Evolutionary conservation across 2,797 vertebrate species (phyloP).

Genomic region (Melopsittacus undulatus): DNA sequence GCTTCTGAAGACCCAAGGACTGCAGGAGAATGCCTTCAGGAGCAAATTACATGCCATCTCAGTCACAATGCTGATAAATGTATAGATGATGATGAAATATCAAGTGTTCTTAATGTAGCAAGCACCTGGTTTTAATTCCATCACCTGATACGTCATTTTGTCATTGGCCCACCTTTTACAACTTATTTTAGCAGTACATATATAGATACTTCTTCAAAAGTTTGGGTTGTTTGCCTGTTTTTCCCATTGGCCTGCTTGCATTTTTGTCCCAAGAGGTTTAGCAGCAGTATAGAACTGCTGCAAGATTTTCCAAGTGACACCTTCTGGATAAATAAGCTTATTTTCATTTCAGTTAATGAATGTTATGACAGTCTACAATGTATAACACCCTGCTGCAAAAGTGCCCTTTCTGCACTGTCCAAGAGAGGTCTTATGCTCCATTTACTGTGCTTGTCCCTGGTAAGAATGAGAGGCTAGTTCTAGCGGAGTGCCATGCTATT

Average conservation of each 20-base stretch:
- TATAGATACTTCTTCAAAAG: conserved; percentile 18
- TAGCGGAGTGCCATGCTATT: background rate
- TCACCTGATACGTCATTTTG: conserved; percentile 35
- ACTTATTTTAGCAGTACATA: background rate
- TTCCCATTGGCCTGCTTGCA: background rate
- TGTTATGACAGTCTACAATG: background rate
- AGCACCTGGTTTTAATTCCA: conserved; percentile 40
- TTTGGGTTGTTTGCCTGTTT: background rate
- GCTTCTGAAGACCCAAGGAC: conserved; percentile 38
- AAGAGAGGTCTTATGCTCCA: background rate
- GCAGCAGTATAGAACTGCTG: background rate
- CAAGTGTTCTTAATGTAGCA: conserved; percentile 43
- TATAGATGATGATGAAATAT: conserved; percentile 45
- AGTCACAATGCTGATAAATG: conserved; percentile 51
- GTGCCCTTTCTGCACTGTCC: background rate
- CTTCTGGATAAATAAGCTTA: background rate
- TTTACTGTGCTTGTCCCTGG: background rate
- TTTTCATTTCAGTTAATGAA: background rate
- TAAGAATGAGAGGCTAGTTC: background rate
- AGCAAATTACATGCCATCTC: conserved; percentile 32
- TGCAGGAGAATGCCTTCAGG: conserved; percentile 39
- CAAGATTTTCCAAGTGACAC: background rate
- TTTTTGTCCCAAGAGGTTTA: background rate
- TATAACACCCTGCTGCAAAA: background rate
- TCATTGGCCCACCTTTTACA: conserved; percentile 22